These are phyloP conservation scores for Hesperia comma DNA, from an alignment of 2,888 invertebrate genomes.

Conservation along the genomic window DNA sequence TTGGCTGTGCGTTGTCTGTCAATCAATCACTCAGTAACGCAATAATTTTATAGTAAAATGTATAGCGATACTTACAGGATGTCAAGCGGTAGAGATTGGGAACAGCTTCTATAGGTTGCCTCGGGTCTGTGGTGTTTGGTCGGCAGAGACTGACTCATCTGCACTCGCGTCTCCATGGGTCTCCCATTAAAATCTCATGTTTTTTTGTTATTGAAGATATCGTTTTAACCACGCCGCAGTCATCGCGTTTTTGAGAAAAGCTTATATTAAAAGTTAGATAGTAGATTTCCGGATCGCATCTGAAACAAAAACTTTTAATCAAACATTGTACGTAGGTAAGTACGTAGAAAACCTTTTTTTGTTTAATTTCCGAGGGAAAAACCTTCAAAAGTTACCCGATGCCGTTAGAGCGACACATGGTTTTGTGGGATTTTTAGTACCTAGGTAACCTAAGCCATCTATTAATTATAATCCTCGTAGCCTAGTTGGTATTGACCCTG, in stretches of 20 bases:
- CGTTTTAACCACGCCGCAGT: slow-evolving; percentile 14
- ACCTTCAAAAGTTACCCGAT: too few relatives aligned
- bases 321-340: neutral
- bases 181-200: slow-evolving; percentile 59
- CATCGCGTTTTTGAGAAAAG: slow-evolving; percentile 7
- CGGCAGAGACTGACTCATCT: slow-evolving; percentile 71
- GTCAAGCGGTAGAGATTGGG: slow-evolving; percentile 79
- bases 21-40: too few relatives aligned
- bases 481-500: too few relatives aligned
- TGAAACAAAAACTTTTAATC: slow-evolving; percentile 20
- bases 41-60: neutral
- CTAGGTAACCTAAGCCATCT: too few relatives aligned
- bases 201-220: slow-evolving; percentile 3
- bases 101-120: slow-evolving; percentile 77
- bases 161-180: slow-evolving; percentile 75
- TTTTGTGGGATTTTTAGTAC: too few relatives aligned
- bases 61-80: slow-evolving; percentile 72
- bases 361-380: too few relatives aligned
- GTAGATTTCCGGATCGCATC: slow-evolving; percentile 13
- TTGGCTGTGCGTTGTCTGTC: too few relatives aligned
- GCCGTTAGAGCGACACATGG: too few relatives aligned
- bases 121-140: slow-evolving; percentile 69
- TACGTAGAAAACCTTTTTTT: too few relatives aligned
- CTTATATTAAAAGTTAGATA: neutral
- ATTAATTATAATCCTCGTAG: too few relatives aligned